These are phyloP conservation scores for Exocentrus adspersus DNA, from an alignment of 2,888 invertebrate genomes.

Conservation along the genomic window DNA sequence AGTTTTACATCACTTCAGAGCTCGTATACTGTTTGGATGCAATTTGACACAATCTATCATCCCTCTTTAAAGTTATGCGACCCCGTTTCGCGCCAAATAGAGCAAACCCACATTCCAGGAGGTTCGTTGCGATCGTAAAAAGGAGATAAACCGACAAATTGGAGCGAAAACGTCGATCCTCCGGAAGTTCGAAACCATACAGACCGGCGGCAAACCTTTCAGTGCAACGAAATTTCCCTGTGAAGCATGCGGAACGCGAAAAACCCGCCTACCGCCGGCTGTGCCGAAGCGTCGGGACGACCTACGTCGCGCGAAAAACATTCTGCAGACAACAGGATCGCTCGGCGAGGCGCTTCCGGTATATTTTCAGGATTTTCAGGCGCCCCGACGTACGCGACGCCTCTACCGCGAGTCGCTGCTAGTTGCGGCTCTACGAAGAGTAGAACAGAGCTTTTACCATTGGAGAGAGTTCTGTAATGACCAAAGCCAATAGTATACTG, in stretches of 20 bases:
- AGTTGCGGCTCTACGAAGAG: constrained; percentile 18
- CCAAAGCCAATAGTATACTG: constrained; percentile 50
- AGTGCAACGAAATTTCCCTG: constrained; percentile 17
- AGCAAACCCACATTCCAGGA: neutral
- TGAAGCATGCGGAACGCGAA: constrained; percentile 14
- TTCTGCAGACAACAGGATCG: constrained; percentile 3
- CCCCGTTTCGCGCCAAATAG: neutral
- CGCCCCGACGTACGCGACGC: neutral
- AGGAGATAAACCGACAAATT: constrained; percentile 12
- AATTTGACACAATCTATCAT: neutral
- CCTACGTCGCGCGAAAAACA: constrained; percentile 20
- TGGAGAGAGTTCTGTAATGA: constrained; percentile 46
- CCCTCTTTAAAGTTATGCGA: neutral
- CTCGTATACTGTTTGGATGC: too few species aligned
- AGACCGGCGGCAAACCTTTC: constrained; percentile 18
- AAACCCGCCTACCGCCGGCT: constrained; percentile 9
- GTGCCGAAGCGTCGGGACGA: constrained; percentile 9
- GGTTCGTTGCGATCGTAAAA: constrained; percentile 1
- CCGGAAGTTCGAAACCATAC: constrained; percentile 10
- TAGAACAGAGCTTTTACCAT: constrained; percentile 36
- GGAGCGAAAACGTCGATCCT: constrained; percentile 17
- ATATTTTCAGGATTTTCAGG: constrained; percentile 1
- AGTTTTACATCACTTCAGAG: too few species aligned
- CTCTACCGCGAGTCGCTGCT: constrained; percentile 21
- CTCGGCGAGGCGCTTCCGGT: constrained; percentile 6